Percentiles rank a stretch among this genome's conserved stretches.
Conservation (phyloP, 1,140 invertebrate species). For the Elymnias hypermnestra region DNA sequence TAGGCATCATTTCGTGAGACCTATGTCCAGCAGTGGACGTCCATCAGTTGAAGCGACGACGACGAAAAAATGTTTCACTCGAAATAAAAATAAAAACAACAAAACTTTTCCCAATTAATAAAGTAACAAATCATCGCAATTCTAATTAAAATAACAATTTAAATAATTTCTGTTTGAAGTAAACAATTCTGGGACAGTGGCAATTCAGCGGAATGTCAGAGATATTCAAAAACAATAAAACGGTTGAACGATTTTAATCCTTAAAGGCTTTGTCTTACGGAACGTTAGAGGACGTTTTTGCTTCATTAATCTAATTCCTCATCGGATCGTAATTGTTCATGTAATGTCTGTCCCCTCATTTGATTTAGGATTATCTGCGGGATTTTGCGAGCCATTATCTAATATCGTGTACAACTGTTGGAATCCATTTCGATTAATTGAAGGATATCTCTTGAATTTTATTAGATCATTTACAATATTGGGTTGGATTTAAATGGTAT, state of each 20-base stretch:
- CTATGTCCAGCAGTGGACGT: too few species aligned
- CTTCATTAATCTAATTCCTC: conserved; percentile 55
- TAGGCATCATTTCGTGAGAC: too few species aligned
- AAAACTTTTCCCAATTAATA: too few species aligned
- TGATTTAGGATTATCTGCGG: conserved; percentile 7
- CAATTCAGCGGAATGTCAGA: conserved; percentile 21
- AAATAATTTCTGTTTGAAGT: too few species aligned
- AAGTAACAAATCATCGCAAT: too few species aligned
- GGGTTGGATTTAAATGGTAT: not conserved
- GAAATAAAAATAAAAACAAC: too few species aligned
- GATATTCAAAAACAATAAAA: conserved; percentile 60
- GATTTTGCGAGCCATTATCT: conserved; percentile 6
- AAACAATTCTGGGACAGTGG: not conserved
- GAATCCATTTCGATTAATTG: not conserved
- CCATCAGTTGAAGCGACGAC: too few species aligned
- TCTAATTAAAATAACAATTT: too few species aligned
- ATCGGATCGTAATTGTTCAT: conserved; percentile 45
- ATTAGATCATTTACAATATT: not conserved
- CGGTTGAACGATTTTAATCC: conserved; percentile 48
- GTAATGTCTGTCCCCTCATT: conserved; percentile 24
- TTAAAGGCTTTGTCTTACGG: conserved; percentile 39
- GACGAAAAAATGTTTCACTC: too few species aligned
- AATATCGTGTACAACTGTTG: conserved; percentile 1
- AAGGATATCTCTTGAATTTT: not conserved
- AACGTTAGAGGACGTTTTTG: conserved; percentile 49